phyloP scores from a whole-genome alignment of 2,797 vertebrate genomes.

The Phyllotis vaccarum region DNA sequence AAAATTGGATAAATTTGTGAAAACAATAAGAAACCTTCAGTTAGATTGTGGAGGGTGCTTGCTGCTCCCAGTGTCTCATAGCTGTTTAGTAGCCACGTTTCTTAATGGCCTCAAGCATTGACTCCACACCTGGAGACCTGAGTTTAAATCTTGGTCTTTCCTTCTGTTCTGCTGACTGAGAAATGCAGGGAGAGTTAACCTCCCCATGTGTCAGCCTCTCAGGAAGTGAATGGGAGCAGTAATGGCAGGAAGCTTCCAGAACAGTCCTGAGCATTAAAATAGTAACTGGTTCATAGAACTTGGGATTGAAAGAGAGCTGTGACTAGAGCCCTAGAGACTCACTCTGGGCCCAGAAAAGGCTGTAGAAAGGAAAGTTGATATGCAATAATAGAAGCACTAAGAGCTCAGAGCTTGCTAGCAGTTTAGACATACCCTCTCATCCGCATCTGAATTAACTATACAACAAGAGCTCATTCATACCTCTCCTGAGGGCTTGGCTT shows the following conservation, averaged over 20 bases:
- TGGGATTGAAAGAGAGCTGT: neutral
- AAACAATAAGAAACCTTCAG: neutral
- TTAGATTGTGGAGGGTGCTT: neutral
- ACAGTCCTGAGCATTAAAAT: neutral
- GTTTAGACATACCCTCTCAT: neutral
- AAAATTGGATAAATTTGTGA: conserved; percentile 4
- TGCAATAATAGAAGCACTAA: neutral
- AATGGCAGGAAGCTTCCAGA: neutral
- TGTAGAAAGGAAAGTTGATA: neutral
- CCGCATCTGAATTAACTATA: neutral
- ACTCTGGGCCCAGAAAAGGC: neutral
- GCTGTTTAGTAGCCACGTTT: neutral
- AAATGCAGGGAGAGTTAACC: too few species aligned
- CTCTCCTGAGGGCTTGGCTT: neutral
- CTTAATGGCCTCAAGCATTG: neutral
- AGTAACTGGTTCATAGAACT: neutral
- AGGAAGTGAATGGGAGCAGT: too few species aligned
- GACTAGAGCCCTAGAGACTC: neutral
- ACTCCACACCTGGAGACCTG: neutral
- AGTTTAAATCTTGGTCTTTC: neutral
- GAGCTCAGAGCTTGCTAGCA: neutral
- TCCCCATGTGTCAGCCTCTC: neutral
- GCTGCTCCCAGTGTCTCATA: accelerated
- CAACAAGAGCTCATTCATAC: neutral
- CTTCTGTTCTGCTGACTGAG: neutral